Evolutionary conservation across 2,797 vertebrate species (phyloP), one percentile per base, ranked within the genome.

Genomic region (Sebastes minor): DNA sequence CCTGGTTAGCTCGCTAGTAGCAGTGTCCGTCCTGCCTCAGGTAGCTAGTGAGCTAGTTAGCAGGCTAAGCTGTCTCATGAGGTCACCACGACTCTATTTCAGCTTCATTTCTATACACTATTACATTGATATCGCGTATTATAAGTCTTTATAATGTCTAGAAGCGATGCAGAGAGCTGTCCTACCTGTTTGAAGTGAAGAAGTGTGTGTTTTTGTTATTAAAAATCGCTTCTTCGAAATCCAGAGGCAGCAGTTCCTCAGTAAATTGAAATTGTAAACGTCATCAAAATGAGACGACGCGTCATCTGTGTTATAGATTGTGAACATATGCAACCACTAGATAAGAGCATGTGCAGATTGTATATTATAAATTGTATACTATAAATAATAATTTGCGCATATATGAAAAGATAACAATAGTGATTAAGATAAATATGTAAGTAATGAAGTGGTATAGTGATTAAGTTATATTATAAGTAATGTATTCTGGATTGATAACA

Each of bases 131-230:
- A 14, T 28, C 7, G 9, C 3, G 2, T 20, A 52, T 13, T 53
- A n/a, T 33, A 8, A 12, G 14, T 25, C 28, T 57, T 53, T 9
- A 27, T 18, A 6, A 59, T 12, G 46, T 27, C 59, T 30, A 22
- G 3, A 76, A 42, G 59, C 46, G n/a, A 61, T 4, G 27, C 42
- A 61, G 6, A 59, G 5, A 28, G 67, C 56, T 86, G 88, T 83
- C 92, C 71, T 94, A 95, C 95, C 95, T 94, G 85, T 85, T 53
- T 76, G 86, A 83, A 28, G 78, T 62, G 71, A 57, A 52, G 64
- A 89, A 76, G 63, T 27, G 16, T 35, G 16, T 74, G 25, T 82
- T 87, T 86, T 72, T 20, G 13, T 22, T 42, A 4, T 9, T 23
- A 30, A 64, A 74, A 86, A 77, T 57, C 14, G 81, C 81, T 75